Base-by-base conservation (phyloP, 2,888 invertebrate genomes). In the Agriopis marginaria region DNA sequence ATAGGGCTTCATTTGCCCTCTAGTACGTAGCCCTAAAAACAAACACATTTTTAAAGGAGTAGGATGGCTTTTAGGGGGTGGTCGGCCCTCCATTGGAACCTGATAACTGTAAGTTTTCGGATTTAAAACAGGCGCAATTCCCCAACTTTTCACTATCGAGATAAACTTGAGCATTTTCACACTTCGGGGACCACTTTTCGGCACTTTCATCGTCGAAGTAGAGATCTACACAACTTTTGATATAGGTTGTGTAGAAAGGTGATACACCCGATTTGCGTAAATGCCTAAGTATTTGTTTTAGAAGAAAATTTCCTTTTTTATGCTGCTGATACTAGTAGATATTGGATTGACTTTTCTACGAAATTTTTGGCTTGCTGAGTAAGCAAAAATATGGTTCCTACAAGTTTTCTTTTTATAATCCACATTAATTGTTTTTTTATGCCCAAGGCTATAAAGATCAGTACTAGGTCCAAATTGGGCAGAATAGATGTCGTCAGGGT, bases 131-230 rank as follows among this genome's bases (percentile, higher is more conserved):
- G 58, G 51, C 53, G 40, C 47, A 55, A 14, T 59, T 63, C 44
- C n/a, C 63, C 6, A 68, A 63, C 49, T 63, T 50, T 14, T 12
- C 40, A 17, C 51, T 62, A 67, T 62, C 51, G 67, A 40, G 54
- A 63, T 54, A 67, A 63, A 58, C 39, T 51, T 23, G 0, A 53
- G 45, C 50, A 45, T 50, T 68, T 63, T 53, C 51, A 23, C 45
- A 68, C 68, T 60, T 63, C 14, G 63, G 59, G 63, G 63, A 68
- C 39, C 49, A 50, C 54, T 63, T 68, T 60, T 63, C 54, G 40
- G 54, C 44, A 63, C 59, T 42, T 63, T 39, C 39, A 40, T 39
- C 23, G 39, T 23, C 3, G 42, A 68, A 63, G 51, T 62, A 58
- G 45, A 8, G 8, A 39, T 32, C 32, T 32, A 32, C 17, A 45